phyloP scores from a whole-genome alignment of 2,888 invertebrate genomes.

The Anodontia alba region DNA sequence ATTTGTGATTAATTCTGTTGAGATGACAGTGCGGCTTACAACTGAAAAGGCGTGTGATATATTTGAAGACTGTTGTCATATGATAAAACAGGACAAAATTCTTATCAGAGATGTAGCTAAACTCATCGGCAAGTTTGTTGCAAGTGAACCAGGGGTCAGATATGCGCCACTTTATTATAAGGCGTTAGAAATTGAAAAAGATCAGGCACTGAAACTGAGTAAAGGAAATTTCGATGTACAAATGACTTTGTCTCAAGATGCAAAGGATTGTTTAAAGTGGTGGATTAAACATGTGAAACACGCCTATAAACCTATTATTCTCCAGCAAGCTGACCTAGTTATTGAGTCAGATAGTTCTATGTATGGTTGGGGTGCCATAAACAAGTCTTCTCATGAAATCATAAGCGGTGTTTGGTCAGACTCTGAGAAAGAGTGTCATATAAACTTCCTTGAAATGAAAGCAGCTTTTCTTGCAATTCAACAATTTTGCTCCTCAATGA shows the following conservation, averaged over 20 bases:
- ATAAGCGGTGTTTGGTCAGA: slow-evolving; percentile 35
- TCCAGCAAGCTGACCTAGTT: not conserved
- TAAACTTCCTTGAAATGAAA: slow-evolving; percentile 41
- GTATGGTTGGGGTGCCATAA: no score
- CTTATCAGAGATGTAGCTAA: slow-evolving; percentile 38
- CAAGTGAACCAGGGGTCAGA: no score
- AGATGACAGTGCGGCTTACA: slow-evolving; percentile 9
- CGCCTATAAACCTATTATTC: not conserved
- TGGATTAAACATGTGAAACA: slow-evolving; percentile 35
- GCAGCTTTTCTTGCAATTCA: not conserved
- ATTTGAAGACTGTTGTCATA: not conserved
- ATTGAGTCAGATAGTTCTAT: slow-evolving; percentile 15
- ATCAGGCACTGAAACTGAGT: slow-evolving; percentile 23
- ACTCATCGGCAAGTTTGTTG: slow-evolving; percentile 47
- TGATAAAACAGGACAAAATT: not conserved
- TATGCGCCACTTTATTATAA: no score
- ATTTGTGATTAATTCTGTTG: slow-evolving; percentile 37
- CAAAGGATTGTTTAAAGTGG: slow-evolving; percentile 25
- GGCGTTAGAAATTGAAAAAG: slow-evolving; percentile 39
- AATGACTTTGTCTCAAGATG: no score
- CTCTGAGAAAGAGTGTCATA: slow-evolving; percentile 27
- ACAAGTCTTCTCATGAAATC: no score
- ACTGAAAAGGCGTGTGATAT: slow-evolving; percentile 8
- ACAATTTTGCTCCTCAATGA: not conserved
- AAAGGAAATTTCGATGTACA: slow-evolving; percentile 42